These are phyloP conservation scores for Zootermopsis nevadensis DNA, from an alignment of 2,888 invertebrate species.

Conservation along the genomic window DNA sequence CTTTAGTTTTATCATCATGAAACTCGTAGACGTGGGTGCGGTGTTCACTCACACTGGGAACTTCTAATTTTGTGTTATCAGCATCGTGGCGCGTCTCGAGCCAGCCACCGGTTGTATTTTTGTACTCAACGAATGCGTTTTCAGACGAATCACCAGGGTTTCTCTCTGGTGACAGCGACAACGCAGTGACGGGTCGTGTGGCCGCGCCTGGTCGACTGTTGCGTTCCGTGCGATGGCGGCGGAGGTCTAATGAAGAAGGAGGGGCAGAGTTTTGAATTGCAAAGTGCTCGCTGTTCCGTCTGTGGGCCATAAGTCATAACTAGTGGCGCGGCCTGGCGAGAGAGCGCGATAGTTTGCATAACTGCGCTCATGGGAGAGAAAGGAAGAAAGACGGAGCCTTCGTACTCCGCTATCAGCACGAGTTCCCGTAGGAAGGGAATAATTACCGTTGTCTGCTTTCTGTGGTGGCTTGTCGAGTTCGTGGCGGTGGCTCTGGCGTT, in stretches of 20 bases:
- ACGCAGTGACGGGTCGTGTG: background rate
- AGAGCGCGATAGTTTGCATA: slow-evolving; percentile 19
- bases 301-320: slow-evolving; percentile 42
- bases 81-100: too few species aligned
- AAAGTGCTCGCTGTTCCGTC: slow-evolving; percentile 37
- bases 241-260: background rate
- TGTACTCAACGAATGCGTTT: too few species aligned
- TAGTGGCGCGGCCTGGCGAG: slow-evolving; percentile 6
- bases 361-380: slow-evolving; percentile 34
- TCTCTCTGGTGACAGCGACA: too few species aligned
- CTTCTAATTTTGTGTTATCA: too few species aligned
- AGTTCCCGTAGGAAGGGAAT: background rate
- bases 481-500: too few species aligned
- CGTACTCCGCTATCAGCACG: background rate
- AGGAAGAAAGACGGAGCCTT: background rate
- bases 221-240: background rate
- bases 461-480: too few species aligned
- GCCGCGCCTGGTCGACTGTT: background rate
- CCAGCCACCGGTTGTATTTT: too few species aligned
- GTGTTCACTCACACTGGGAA: too few species aligned
- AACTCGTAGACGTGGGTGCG: too few species aligned
- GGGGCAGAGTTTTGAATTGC: slow-evolving; percentile 34
- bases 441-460: background rate
- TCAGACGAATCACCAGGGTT: too few species aligned
- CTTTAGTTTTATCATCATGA: too few species aligned